Percentiles rank a stretch among this genome's conserved stretches.
phyloP scores from a whole-genome alignment of 2,113 vertebrate species.

The Rhipidura dahli region DNA sequence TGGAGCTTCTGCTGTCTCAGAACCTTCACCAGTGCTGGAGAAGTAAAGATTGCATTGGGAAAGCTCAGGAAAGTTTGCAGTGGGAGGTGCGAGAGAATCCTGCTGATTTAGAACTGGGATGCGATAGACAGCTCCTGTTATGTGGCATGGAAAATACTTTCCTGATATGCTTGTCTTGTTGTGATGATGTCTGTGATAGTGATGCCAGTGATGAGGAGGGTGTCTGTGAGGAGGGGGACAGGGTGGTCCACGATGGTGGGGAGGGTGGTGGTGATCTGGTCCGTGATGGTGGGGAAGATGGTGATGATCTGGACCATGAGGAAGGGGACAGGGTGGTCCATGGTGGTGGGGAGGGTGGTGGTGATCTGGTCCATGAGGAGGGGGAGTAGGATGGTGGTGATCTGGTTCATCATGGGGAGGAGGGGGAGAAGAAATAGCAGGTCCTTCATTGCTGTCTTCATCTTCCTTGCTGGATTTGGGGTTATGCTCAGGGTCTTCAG shows the following conservation, averaged over 20 bases:
- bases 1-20: neutral
- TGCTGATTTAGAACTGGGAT: slow-evolving; percentile 46
- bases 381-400: neutral
- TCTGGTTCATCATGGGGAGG: neutral
- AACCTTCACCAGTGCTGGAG: neutral
- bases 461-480: neutral
- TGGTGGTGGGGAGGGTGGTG: neutral
- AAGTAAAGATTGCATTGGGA: neutral
- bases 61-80: slow-evolving; percentile 44
- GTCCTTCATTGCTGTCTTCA: neutral
- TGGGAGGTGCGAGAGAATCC: slow-evolving; percentile 59
- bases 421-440: neutral
- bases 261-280: neutral
- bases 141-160: neutral
- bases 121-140: neutral
- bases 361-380: neutral
- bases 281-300: neutral
- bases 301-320: neutral
- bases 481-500: neutral
- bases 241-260: neutral
- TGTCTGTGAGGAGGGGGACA: neutral
- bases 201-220: neutral
- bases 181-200: neutral
- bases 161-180: neutral
- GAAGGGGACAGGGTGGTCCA: neutral